Base-by-base conservation (phyloP, 1,140 invertebrate species). In the Sogatella furcifera region DNA sequence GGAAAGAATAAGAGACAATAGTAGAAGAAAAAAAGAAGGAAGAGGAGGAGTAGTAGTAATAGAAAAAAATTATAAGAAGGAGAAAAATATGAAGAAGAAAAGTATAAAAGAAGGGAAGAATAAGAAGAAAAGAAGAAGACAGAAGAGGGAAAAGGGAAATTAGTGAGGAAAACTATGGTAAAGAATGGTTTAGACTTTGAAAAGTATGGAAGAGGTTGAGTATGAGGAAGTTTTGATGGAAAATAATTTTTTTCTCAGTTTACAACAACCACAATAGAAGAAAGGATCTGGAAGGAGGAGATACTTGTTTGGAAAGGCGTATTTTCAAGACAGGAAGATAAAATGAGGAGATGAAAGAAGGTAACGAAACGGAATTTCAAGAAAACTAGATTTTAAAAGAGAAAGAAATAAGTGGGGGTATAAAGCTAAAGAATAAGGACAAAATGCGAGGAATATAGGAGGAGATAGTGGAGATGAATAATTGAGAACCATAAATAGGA, bases 401-500 rank as follows among this genome's bases (percentile, higher is more conserved):
- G 6, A 14, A 42, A 57, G 34, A 17, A 42, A 57, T 34, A 57
- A 42, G 22, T 34, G 44, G 43, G 52, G 59, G 49, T 21, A 57
- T n/a, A 55, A 52, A 17, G 44, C 15, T 31, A 46, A 55, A 21
- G 64, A 60, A 57, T 55, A 34, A 54, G 63, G 28, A 49, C 58
- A 60, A 55, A 57, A 53, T 55, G 52, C n/a, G n/a, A 17, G 55
- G 54, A 21, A 63, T 64, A 63, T 62, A 65, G 14, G 60, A 60
- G 63, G 55, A 68, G 65, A 65, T 62, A 64, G 62, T 64, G 64
- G 61, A 64, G 46, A 15, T 19, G 21, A 34, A 46, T 22, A 34
- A 46, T 49, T 21, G 31, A 31, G 44, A 59, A 62, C 17, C n/a
- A 42, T 22, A 44, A 22, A 34, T 31, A 58, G 17, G n/a, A 44